Conservation (phyloP, 2,888 invertebrate species). For the Zelleria hepariella region DNA sequence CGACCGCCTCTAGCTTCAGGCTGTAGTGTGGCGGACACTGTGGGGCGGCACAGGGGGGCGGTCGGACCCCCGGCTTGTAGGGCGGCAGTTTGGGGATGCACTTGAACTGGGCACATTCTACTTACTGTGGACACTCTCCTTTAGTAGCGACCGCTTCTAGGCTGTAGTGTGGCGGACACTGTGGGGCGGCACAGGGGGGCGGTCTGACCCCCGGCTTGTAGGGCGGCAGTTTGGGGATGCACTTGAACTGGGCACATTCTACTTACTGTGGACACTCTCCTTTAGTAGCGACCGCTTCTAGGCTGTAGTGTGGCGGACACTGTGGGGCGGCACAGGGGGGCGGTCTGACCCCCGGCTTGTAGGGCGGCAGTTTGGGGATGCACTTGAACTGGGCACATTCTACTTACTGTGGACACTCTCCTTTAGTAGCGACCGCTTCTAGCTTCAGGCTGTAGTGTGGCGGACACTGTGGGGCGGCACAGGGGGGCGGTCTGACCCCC, state of each 20-base stretch:
- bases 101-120: constrained; percentile 66
- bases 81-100: constrained; percentile 67
- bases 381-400: constrained; percentile 72
- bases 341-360: constrained; percentile 32
- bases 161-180: constrained; percentile 67
- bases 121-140: constrained; percentile 64
- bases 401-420: constrained; percentile 66
- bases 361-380: constrained; percentile 59
- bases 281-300: too few species aligned
- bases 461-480: constrained; percentile 72
- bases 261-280: too few species aligned
- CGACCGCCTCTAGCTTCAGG: constrained; percentile 54
- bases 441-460: constrained; percentile 69
- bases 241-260: too few species aligned
- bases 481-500: constrained; percentile 35
- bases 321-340: constrained; percentile 55
- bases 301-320: constrained; percentile 75
- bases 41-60: constrained; percentile 55
- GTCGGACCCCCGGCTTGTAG: constrained; percentile 34
- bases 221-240: too few species aligned
- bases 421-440: constrained; percentile 37
- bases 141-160: constrained; percentile 41
- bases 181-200: constrained; percentile 44
- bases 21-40: constrained; percentile 75
- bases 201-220: too few species aligned